Evolutionary conservation across 2,888 invertebrate genomes (phyloP).

Genomic region (Drosophila setosimentum): DNA sequence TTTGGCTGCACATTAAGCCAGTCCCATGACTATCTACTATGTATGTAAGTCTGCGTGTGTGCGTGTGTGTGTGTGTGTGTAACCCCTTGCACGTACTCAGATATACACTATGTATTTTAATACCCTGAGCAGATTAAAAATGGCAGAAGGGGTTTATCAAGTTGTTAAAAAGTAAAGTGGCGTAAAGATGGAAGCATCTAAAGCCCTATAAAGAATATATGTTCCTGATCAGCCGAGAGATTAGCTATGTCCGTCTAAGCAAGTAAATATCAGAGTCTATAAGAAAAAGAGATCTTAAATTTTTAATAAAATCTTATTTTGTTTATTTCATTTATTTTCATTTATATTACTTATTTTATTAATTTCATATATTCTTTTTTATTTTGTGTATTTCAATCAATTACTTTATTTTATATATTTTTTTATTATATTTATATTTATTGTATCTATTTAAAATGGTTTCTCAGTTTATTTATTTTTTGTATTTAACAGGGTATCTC

Average conservation of each 20-base stretch:
- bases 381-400: slow-evolving; percentile 28
- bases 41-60: neutral
- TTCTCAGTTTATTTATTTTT: slow-evolving; percentile 16
- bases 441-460: too few relatives aligned
- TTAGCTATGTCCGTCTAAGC: neutral
- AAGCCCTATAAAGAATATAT: neutral
- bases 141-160: neutral
- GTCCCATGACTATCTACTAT: slow-evolving; percentile 42
- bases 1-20: slow-evolving; percentile 58
- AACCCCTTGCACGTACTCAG: slow-evolving; percentile 18
- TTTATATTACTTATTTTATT: neutral
- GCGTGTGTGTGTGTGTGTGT: neutral
- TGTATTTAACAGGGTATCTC: slow-evolving; percentile 10
- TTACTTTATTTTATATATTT: slow-evolving; percentile 38
- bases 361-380: slow-evolving; percentile 1
- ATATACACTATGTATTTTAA: slow-evolving; percentile 4
- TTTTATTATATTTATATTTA: too few relatives aligned
- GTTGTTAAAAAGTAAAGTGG: neutral
- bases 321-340: neutral
- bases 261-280: neutral
- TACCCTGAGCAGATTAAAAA: neutral
- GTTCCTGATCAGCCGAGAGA: neutral
- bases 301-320: neutral
- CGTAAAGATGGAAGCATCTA: neutral
- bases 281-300: neutral